Conservation (phyloP, 92 coral and sea anemone species). For the Porites cylindrica region DNA sequence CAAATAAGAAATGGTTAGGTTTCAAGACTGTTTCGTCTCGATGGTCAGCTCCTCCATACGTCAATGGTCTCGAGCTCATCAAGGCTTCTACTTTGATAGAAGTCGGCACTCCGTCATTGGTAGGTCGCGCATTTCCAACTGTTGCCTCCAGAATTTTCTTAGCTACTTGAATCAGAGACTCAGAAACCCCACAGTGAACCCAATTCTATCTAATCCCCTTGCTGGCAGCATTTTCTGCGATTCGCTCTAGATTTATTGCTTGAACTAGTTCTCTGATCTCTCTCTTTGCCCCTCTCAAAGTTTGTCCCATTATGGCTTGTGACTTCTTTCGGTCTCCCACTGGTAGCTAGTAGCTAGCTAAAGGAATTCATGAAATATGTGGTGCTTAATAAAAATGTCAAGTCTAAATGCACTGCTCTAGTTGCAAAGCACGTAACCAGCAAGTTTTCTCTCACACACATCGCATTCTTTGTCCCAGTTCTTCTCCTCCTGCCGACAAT, state of each 20-base stretch:
- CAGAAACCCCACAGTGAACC: constrained; percentile 40
- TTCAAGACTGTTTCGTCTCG: not conserved
- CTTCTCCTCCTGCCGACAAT: constrained; percentile 35
- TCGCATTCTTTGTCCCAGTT: constrained; percentile 32
- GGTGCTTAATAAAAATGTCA: constrained; percentile 26
- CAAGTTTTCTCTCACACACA: not conserved
- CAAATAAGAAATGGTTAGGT: not conserved
- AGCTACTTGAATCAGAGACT: too few species aligned
- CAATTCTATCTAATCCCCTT: constrained; percentile 46
- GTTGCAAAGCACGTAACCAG: constrained; percentile 38
- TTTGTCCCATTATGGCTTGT: not conserved
- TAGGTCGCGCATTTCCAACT: too few species aligned
- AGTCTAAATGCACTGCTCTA: constrained; percentile 43
- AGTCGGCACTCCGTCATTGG: not conserved
- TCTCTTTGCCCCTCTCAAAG: not conserved
- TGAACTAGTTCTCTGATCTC: constrained; percentile 29
- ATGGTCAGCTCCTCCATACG: constrained; percentile 36
- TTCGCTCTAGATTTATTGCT: constrained; percentile 6
- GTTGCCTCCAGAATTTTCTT: too few species aligned
- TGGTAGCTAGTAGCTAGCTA: constrained; percentile 15
- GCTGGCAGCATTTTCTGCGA: constrained; percentile 19
- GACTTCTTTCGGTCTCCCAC: constrained; percentile 14
- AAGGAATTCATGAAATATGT: constrained; percentile 33
- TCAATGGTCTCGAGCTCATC: constrained; percentile 29
- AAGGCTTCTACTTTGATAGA: not conserved